Conservation (phyloP, 2,113 vertebrate species). For the Rhinoderma darwinii region DNA sequence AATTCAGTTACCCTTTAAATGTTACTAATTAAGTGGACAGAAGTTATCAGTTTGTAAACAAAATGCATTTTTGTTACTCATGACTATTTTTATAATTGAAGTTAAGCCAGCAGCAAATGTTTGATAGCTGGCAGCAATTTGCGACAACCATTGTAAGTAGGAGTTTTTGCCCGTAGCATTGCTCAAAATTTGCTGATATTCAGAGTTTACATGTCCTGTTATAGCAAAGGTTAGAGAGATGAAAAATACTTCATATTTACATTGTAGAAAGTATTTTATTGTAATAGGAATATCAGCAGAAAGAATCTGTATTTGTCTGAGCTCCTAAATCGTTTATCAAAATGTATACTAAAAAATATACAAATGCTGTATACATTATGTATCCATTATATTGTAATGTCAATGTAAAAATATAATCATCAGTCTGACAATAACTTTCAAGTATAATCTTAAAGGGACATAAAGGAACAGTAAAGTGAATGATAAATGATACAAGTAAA, state of each 20-base stretch:
- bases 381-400: not conserved
- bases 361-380: not conserved
- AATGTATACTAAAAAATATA: not conserved
- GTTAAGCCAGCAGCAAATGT: not conserved
- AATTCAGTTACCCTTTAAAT: no score
- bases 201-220: not conserved
- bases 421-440: no score
- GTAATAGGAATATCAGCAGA: not conserved
- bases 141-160: slow-evolving; percentile 12
- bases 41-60: not conserved
- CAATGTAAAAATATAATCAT: not conserved
- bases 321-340: not conserved
- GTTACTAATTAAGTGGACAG: not conserved
- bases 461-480: no score
- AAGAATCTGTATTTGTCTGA: not conserved
- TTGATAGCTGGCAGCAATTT: not conserved
- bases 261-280: not conserved
- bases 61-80: not conserved
- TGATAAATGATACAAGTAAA: no score
- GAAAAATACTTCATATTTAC: not conserved
- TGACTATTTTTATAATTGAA: not conserved
- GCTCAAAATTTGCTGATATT: slow-evolving; percentile 8
- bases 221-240: not conserved
- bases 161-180: not conserved
- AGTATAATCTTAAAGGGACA: no score